Evolutionary conservation across 2,113 vertebrate genomes (phyloP), one percentile per base, ranked within the genome.

Genomic region (Catharus fuscescens): DNA sequence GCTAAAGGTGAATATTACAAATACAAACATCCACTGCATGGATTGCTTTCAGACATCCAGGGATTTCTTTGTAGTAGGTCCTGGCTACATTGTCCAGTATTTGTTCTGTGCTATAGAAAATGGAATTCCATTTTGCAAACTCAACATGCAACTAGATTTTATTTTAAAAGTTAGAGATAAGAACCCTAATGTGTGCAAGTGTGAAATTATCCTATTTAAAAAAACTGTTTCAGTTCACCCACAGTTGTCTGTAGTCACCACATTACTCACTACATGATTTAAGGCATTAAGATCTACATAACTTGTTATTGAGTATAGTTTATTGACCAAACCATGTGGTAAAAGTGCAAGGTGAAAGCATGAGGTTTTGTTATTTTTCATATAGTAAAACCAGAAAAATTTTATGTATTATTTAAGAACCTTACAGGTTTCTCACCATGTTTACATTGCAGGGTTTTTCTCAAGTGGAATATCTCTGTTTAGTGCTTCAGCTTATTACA

Each of bases 61-160:
- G 72, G 32, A 9, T 54, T 62, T 23, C 31, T 56, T 29, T 25
- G 5, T 23, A 12, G 6, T 67, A 29, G 18, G 12, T 62, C 6
- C 2, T 47, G 26, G 8, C 6, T 3, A 11, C 4, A 8, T n/a
- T 0, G 1, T 16, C 9, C 25, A 11, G 12, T 52, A 6, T 56
- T 67, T 69, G 16, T 4, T 72, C 32, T 64, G 12, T 72, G 8
- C 16, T 32, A 6, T 56, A 31, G 44, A 25, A 88, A 69, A 23
- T 53, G 10, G 16, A 69, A 29, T 83, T 86, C 20, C 14, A 2
- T 72, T 88, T 76, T 72, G 14, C n/a, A 42, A 26, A 34, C 32
- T 67, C 32, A 72, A 2, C 18, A 5, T 65, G 15, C 5, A 52
- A 5, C 10, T 56, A 36, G 25, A 23, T 74, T 82, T 92, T 77